Evolutionary conservation across 2,113 vertebrate genomes (phyloP).

Genomic region (Neodon shergylaensis): DNA sequence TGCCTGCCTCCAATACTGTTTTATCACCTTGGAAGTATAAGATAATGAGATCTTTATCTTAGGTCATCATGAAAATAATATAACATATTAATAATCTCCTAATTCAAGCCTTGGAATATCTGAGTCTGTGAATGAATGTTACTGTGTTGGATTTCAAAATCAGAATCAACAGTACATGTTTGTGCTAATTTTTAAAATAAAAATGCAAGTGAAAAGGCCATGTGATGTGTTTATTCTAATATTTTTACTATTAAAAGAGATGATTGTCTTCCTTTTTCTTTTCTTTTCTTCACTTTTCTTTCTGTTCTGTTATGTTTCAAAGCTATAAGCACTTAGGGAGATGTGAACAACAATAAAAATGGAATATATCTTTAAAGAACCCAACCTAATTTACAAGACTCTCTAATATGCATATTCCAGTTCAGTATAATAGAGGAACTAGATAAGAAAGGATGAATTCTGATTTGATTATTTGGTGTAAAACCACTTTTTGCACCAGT

Average conservation of each 20-base stretch:
- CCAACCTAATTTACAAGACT: not conserved
- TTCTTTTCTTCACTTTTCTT: not conserved
- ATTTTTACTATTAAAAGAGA: not conserved
- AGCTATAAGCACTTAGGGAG: not conserved
- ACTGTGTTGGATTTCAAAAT: slow-evolving; percentile 7
- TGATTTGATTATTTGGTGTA: not conserved
- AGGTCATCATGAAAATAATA: not conserved
- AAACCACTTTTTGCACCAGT: not conserved
- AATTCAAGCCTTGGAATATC: not conserved
- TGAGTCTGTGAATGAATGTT: not conserved
- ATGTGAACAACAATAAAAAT: not conserved
- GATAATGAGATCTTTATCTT: not conserved
- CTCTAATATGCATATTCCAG: not conserved
- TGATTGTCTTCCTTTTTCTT: not conserved
- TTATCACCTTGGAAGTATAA: not conserved
- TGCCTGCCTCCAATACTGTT: not conserved
- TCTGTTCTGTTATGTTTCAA: not conserved
- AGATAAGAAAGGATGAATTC: not conserved
- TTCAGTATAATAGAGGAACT: not conserved
- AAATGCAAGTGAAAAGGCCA: not conserved
- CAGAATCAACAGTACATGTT: not conserved
- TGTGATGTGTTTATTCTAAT: not conserved
- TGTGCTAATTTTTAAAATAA: not conserved
- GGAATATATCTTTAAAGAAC: not conserved
- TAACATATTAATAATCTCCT: not conserved